A percentile compares a stretch with the other conserved stretches of the same genome.
phyloP scores from a whole-genome alignment of 2,888 invertebrate genomes.

The Drosophila prolongata region DNA sequence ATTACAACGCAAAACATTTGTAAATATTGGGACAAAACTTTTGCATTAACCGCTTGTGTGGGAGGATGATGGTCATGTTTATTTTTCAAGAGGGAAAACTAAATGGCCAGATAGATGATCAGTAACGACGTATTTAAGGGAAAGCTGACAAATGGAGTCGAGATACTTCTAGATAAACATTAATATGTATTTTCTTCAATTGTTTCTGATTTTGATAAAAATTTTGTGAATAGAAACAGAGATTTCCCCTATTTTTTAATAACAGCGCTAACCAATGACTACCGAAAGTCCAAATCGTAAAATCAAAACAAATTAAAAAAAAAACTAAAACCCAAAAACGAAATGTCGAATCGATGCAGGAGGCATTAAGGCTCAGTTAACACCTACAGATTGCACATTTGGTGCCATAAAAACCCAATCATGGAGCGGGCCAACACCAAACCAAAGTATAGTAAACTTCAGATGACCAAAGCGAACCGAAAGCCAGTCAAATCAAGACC shows the following conservation, averaged over 20 bases:
- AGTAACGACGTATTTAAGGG: neutral
- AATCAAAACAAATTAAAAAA: neutral
- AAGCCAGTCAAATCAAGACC: constrained; percentile 26
- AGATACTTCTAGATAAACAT: too few relatives aligned
- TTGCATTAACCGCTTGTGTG: constrained; percentile 58
- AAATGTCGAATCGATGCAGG: constrained; percentile 5
- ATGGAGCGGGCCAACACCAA: constrained; percentile 7
- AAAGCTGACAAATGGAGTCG: neutral
- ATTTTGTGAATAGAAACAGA: neutral
- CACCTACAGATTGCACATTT: constrained; percentile 47
- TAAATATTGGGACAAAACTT: constrained; percentile 72
- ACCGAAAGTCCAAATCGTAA: constrained; percentile 21
- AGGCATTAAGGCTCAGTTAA: constrained; percentile 36
- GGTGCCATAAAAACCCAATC: constrained; percentile 43
- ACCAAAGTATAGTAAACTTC: neutral
- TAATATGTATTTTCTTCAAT: too few relatives aligned
- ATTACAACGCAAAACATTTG: constrained; percentile 68
- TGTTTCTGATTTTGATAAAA: too few relatives aligned
- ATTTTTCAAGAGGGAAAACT: neutral
- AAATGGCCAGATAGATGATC: neutral
- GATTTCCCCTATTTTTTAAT: neutral
- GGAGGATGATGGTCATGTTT: constrained; percentile 10
- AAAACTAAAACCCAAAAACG: constrained; percentile 13
- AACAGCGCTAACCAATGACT: neutral
- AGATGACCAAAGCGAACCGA: constrained; percentile 1